phyloP scores from a whole-genome alignment of 1,140 invertebrate genomes.

The Eciton burchellii region DNA sequence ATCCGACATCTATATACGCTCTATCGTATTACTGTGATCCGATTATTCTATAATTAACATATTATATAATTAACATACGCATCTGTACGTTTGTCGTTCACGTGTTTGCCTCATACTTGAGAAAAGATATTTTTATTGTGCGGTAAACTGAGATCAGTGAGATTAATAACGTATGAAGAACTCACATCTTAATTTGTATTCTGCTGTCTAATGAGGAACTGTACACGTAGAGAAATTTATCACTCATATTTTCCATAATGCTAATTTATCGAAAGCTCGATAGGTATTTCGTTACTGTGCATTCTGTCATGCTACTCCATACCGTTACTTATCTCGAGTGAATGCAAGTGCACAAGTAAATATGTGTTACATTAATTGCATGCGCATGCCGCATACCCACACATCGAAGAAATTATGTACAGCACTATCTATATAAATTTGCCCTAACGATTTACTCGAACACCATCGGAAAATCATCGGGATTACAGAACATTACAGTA shows the following conservation, averaged over 20 bases:
- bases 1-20: neutral
- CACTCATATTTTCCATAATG: slow-evolving; percentile 88
- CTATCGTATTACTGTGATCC: slow-evolving; percentile 36
- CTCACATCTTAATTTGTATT: slow-evolving; percentile 97
- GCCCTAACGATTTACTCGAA: no score
- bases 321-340: neutral
- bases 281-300: slow-evolving; percentile 16
- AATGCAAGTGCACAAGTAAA: no score
- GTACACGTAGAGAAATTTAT: slow-evolving; percentile 95
- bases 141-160: slow-evolving; percentile 61
- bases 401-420: no score
- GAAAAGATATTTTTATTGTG: slow-evolving; percentile 28
- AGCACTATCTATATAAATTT: no score
- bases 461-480: no score
- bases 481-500: no score
- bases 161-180: slow-evolving; percentile 49
- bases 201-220: slow-evolving; percentile 95
- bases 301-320: neutral
- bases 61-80: slow-evolving; percentile 48
- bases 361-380: no score
- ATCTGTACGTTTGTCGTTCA: neutral
- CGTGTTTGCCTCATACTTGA: no score
- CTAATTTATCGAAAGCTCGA: slow-evolving; percentile 27
- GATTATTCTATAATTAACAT: slow-evolving; percentile 53
- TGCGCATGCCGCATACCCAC: no score